Evolutionary conservation across 1,140 invertebrate species (phyloP).

Genomic region (Nymphalis io): DNA sequence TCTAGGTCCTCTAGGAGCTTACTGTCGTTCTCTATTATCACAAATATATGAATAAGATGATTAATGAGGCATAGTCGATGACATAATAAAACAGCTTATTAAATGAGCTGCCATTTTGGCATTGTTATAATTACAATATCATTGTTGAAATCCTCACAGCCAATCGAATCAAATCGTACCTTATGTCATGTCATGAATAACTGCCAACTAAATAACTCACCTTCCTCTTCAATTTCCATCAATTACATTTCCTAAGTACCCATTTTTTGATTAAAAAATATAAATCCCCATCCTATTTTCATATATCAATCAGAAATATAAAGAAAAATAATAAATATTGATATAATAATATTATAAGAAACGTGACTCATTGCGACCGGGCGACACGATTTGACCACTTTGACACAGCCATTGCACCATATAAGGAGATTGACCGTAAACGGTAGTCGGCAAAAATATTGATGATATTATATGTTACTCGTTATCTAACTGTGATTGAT

Average conservation of each 20-base stretch:
- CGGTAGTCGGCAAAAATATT: slow-evolving; percentile 40
- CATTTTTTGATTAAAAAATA: background rate
- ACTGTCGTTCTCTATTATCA: too few relatives aligned
- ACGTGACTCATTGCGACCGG: slow-evolving; percentile 35
- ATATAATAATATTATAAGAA: slow-evolving; percentile 22
- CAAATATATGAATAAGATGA: too few relatives aligned
- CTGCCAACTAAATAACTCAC: too few relatives aligned
- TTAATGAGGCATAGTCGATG: too few relatives aligned
- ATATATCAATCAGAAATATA: background rate
- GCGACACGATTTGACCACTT: slow-evolving; percentile 30
- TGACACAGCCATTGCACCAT: slow-evolving; percentile 30
- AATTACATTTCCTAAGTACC: background rate
- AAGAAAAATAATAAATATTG: slow-evolving; percentile 8
- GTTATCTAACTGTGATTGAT: slow-evolving; percentile 36
- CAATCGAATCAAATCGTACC: too few relatives aligned
- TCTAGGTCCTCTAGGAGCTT: too few relatives aligned
- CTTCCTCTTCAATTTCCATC: background rate
- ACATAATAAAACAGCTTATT: too few relatives aligned
- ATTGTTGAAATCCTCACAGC: too few relatives aligned
- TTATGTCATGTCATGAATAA: too few relatives aligned
- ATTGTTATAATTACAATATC: too few relatives aligned
- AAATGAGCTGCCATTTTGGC: too few relatives aligned
- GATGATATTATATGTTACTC: slow-evolving; percentile 38
- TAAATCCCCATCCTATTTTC: background rate
- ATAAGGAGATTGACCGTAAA: slow-evolving; percentile 44